Percentiles rank a stretch among this genome's conserved stretches.
Evolutionary conservation across 2,113 vertebrate species (phyloP).

Genomic region (Illadopsis cleaveri): DNA sequence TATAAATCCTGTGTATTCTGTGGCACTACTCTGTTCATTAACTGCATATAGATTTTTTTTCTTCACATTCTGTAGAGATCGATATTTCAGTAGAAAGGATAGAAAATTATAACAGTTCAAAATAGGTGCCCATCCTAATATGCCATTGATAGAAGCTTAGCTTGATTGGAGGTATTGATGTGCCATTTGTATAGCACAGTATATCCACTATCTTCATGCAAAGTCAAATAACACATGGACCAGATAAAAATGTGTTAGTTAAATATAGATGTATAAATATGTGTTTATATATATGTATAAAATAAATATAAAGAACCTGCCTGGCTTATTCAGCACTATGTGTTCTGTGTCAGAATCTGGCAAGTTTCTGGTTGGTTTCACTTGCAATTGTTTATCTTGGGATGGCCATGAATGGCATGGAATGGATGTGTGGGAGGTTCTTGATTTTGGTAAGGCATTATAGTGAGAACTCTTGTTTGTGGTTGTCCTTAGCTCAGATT

Average conservation of each 20-base stretch:
- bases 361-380: neutral
- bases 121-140: neutral
- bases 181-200: neutral
- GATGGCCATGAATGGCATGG: neutral
- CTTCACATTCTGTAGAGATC: neutral
- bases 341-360: neutral
- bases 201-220: neutral
- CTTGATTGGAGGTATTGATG: neutral
- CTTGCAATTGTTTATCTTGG: neutral
- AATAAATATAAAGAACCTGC: neutral
- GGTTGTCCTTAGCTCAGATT: neutral
- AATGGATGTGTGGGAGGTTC: neutral
- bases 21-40: neutral
- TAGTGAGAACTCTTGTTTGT: neutral
- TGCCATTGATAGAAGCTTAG: neutral
- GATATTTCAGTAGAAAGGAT: neutral
- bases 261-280: neutral
- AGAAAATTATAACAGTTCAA: neutral
- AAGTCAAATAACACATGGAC: neutral
- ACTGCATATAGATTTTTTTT: slow-evolving; percentile 29
- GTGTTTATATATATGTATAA: neutral
- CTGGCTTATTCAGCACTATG: neutral
- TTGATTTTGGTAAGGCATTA: neutral
- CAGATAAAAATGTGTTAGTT: neutral
- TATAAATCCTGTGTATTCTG: neutral